Conservation (phyloP, 2,113 vertebrate genomes). For the Tautogolabrus adspersus region DNA sequence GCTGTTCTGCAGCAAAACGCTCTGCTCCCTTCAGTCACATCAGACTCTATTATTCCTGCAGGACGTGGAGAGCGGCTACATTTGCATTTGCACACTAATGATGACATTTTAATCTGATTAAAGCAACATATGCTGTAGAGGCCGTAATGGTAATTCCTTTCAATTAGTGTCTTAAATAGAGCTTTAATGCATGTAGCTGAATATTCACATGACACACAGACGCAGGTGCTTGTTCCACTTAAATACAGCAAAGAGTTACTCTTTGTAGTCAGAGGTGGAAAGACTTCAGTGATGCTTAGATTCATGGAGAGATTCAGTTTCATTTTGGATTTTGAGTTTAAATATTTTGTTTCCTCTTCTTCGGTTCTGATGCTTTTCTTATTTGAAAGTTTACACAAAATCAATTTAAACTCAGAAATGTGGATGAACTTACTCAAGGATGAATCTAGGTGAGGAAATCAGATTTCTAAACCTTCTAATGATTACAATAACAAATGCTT, state of each 20-base stretch:
- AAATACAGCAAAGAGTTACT: background rate
- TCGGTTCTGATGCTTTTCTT: too few species aligned
- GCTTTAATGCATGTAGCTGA: constrained; percentile 18
- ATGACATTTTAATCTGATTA: constrained; percentile 60
- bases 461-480: too few species aligned
- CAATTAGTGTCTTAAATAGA: constrained; percentile 36
- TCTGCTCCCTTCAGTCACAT: constrained; percentile 20
- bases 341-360: too few species aligned
- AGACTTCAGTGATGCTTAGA: too few species aligned
- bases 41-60: constrained; percentile 37
- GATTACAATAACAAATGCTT: too few species aligned
- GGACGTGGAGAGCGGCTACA: constrained; percentile 29
- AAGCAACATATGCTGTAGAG: constrained; percentile 21
- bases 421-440: too few species aligned
- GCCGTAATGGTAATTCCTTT: constrained; percentile 29
- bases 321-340: too few species aligned
- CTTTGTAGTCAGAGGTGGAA: too few species aligned
- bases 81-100: constrained; percentile 51
- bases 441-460: too few species aligned
- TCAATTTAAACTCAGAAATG: too few species aligned
- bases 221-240: background rate
- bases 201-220: background rate
- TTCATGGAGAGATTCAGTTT: too few species aligned
- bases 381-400: too few species aligned
- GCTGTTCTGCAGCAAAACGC: constrained; percentile 35